Evolutionary conservation across 2,797 vertebrate species (phyloP), one percentile per base, ranked within the genome.

Genomic region (Macrochelys suwanniensis): DNA sequence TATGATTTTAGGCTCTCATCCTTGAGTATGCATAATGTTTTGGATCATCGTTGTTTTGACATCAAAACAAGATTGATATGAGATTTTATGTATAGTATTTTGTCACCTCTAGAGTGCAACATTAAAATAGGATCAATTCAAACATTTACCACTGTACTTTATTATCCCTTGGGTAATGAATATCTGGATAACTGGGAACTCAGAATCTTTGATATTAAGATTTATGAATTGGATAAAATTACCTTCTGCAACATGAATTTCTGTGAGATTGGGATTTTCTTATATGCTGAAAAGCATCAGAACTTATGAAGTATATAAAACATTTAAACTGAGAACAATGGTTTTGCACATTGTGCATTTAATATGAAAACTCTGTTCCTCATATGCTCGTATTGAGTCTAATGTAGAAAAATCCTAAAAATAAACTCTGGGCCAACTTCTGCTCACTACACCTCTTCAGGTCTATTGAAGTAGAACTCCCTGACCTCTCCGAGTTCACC

Each of bases 211-310:
- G 86, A 92, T 92, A 80, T 82, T 90, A 88, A 51, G 85, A 96
- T 97, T 98, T 97, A 97, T 95, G 96, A 96, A 95, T 96, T 97
- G 91, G 92, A 97, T 96, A 97, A 97, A 97, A 96, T 94, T 97
- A 87, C 83, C 89, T 97, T 94, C 88, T 95, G 80, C 85, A 96
- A 93, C 95, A 97, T 89, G 88, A 97, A 97, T 95, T 98, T 96
- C 92, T 95, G 77, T 95, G 76, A 92, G 42, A 82, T 1, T 31
- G 59, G 77, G 89, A 96, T 96, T 96, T 95, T 97, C 51, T 92
- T 95, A 94, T 86, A 88, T 95, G 28, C 45, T 88, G 59, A 68
- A 94, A 96, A 96, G 54, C 47, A 74, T 94, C 57, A 90, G 89
- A 87, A 93, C 23, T 96, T 93, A 95, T 57, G 23, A 97, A 92